Base-by-base conservation (phyloP, 2,888 invertebrate genomes). In the Mesorhabditis belari region DNA sequence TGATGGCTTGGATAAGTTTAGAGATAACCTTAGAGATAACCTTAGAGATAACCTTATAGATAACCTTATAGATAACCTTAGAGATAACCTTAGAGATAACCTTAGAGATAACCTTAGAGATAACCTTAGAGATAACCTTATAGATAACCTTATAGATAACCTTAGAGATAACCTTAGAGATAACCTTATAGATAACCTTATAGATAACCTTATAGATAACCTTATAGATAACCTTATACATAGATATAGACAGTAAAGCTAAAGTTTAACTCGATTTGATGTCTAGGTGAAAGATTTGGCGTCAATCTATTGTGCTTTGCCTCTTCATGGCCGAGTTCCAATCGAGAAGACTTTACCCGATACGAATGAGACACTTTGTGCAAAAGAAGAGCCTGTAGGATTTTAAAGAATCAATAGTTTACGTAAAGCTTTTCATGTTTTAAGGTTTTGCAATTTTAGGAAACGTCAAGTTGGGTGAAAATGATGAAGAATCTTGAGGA, bases 201-300 rank as follows among this genome's bases (percentile, higher is more conserved):
- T n/a, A n/a, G n/a, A n/a, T n/a, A n/a, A n/a, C n/a, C n/a, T n/a
- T n/a, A n/a, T n/a, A n/a, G n/a, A n/a, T n/a, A n/a, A n/a, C n/a
- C n/a, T n/a, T n/a, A n/a, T n/a, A n/a, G n/a, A n/a, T n/a, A 23
- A 50, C 25, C 6, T 28, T 26, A 27, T 3, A 21, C 49, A 28
- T 19, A 17, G 19, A 4, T 24, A 4, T 24, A 24, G 50, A 26
- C 50, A 25, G 23, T 9, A 12, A 23, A 3, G 49, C 12, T 49
- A 25, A 44, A 5, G 24, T 58, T 58, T 29, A 24, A 49, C 12
- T 21, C 4, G 23, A 27, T 28, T 51, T 55, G 23, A 12, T 21
- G 44, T 51, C 24, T 29, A 66, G 68, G 60, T 69, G 51, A 55
- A 66, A 25, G 61, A 69, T 57, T 55, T 69, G 23, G 64, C 65